Percentiles rank a stretch among this genome's conserved stretches.
These are phyloP conservation scores for Acyrthosiphon pisum DNA, from an alignment of 1,140 invertebrate genomes.

Conservation along the genomic window DNA sequence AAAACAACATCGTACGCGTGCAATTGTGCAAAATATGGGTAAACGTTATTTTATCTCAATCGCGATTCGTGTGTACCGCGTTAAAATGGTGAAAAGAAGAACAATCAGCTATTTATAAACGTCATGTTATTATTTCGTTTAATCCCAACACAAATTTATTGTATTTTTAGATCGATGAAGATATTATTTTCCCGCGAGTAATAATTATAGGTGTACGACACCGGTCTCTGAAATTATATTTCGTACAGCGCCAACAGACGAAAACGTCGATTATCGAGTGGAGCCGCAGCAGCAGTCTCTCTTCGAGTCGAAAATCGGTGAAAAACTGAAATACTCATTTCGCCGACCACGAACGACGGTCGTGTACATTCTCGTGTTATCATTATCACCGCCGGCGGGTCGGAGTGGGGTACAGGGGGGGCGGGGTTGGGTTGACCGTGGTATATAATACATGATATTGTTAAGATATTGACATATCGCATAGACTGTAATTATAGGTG, in stretches of 20 bases:
- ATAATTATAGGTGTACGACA: not conserved
- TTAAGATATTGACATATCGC: no score
- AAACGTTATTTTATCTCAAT: not conserved
- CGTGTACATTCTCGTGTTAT: no score
- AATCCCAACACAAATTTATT: not conserved
- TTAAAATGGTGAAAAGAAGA: not conserved
- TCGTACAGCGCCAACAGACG: no score
- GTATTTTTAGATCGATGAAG: not conserved
- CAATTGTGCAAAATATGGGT: no score
- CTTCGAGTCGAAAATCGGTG: no score
- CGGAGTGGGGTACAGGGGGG: no score
- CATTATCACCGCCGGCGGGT: no score
- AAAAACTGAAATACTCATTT: no score
- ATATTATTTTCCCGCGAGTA: not conserved
- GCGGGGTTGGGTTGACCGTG: not conserved
- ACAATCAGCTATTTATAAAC: not conserved
- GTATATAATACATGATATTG: no score
- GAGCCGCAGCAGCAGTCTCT: no score
- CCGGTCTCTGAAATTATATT: not conserved
- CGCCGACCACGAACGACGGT: no score
- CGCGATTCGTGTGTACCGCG: not conserved
- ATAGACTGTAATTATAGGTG: not conserved
- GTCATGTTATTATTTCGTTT: not conserved
- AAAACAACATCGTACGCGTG: not conserved
- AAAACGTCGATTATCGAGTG: no score